Evolutionary conservation across 2,797 vertebrate species (phyloP), one percentile per base, ranked within the genome.

Genomic region (Kryptolebias ocellatus): DNA sequence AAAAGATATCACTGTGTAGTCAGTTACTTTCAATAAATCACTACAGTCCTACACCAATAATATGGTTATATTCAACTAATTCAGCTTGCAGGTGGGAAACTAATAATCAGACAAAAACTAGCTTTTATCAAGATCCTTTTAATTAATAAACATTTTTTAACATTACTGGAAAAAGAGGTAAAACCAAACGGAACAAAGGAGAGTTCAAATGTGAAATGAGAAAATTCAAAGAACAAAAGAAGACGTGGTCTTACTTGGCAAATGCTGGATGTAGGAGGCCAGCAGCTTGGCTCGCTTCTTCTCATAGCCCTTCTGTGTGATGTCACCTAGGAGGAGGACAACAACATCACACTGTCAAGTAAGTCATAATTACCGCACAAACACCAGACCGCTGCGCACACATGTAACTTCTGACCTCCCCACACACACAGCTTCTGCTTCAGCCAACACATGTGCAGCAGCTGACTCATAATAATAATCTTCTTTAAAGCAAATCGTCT

Each of bases 281-380:
- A 99, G 93, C 53, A 99, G 95, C 87, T 96, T 99, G 60, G 95
- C 95, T 87, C 92, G 94, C 91, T 99, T 99, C 95, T 99, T 99
- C 92, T 99, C 97, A 90, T 98, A 98, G 74, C 97, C 97, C 87
- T 99, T 99, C 85, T 98, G 97, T 0, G 97, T 99, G 93, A 99
- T 98, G 92, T 99, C 97, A 89, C 97, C 97, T 99, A 84, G 85
- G 91, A 94, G 5, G 75, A 83, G 67, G 74, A 91, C 62, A 88
- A 66, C 78, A 89, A 92, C 72, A 82, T 79, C 81, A 89, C 46
- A 87, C 87, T 15, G 78, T 80, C 82, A 89, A 50, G 79, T 90
- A 87, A 80, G 81, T 81, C 74, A 80, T 62, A 66, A 86, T 82
- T 76, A 86, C 62, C 82, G 85, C 73, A 64, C 88, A 86, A 77